Base-by-base conservation (phyloP, 2,113 vertebrate species). In the Neolamprologus caudopunctatus region DNA sequence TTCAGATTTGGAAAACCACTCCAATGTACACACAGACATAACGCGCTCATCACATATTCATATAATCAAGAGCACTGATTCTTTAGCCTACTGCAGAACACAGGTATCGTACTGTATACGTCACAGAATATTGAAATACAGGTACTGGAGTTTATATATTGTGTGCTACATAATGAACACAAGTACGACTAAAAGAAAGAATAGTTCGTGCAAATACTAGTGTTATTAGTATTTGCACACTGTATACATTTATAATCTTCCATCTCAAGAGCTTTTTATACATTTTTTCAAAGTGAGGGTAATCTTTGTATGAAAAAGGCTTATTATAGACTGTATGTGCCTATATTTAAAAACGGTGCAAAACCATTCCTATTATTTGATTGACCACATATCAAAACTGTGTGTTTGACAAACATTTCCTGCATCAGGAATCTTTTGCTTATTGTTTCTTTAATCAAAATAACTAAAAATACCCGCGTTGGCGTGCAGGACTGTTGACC, bases 41-140 rank as follows among this genome's bases (percentile, higher is more conserved):
- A 75, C 6, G 1, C 14, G 7, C 9, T 16, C 24, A 50, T 75
- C 40, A 19, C 42, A 28, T 31, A 47, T 75, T 17, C 40, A 28
- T 28, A 8, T 47, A 75, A 28, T 75, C 0, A 3, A 7, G 9
- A 47, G 40, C 71, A 17, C 24, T 8, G 68, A 75, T 47, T 2
- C 40, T 21, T 24, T 71, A 16, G 37, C 37, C 37, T 42, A 9
- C 37, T 24, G 5, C 66, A 71, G 63, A 40, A 42, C 13, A 24
- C 21, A 14, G 40, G 66, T 2, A 2, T 24, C 13, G 7, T 14
- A 21, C 2, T 13, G 61, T n/a, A 13, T 40, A 21, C 4, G 0
- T 37, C 61, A 73, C 35, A 42, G 2, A 71, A 42, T 42, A 24
- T 5, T 8, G 10, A 68, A 68, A 68, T 68, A 68, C 7, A 68